phyloP scores from a whole-genome alignment of 2,797 vertebrate genomes.

The Eidolon dupreanum region DNA sequence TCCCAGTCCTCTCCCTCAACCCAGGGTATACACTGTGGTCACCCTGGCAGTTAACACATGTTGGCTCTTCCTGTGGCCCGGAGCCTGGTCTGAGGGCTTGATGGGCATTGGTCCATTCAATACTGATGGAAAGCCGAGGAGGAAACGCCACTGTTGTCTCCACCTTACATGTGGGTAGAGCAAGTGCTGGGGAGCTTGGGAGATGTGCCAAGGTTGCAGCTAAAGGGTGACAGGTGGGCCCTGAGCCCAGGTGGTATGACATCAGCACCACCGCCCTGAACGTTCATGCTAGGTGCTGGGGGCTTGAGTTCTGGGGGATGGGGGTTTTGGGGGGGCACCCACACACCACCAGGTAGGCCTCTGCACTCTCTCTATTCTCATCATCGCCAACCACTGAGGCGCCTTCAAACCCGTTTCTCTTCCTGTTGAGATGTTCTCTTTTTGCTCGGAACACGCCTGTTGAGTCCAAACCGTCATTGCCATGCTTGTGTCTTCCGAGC shows the following conservation, averaged over 20 bases:
- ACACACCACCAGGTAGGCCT: background rate
- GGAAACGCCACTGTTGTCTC: too few species aligned
- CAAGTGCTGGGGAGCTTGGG: background rate
- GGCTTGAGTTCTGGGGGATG: rapidly evolving
- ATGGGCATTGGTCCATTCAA: background rate
- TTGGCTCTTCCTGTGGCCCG: background rate
- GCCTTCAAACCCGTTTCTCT: background rate
- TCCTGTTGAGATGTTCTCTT: background rate
- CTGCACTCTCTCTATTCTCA: background rate
- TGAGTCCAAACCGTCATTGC: too few species aligned
- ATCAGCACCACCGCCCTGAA: background rate
- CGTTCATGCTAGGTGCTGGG: rapidly evolving
- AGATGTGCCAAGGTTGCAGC: background rate
- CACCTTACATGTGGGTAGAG: background rate
- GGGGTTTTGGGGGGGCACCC: too few species aligned
- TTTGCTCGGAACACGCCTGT: background rate
- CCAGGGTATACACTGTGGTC: background rate
- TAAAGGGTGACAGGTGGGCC: background rate
- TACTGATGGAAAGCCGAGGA: background rate
- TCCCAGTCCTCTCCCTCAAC: background rate
- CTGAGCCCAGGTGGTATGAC: background rate
- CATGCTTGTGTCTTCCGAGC: background rate
- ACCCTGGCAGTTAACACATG: rapidly evolving
- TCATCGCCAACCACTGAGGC: rapidly evolving
- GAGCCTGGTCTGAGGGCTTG: background rate